phyloP scores from a whole-genome alignment of 2,113 vertebrate species.

The Uropsilus gracilis region DNA sequence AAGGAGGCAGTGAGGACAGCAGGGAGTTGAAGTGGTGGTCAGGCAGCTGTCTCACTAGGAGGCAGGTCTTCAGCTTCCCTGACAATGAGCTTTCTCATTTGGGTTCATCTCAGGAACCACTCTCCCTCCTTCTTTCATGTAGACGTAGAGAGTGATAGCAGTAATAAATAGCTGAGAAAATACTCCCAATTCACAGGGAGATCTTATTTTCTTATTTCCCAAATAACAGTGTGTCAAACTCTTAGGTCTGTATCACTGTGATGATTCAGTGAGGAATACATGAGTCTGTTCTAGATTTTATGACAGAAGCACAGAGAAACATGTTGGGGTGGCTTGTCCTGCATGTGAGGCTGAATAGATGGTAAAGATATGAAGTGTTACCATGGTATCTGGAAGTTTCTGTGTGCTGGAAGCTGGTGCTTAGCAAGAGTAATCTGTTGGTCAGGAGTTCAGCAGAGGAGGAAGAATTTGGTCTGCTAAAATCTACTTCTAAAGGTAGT shows the following conservation, averaged over 20 bases:
- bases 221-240: not conserved
- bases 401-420: not conserved
- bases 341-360: not conserved
- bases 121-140: not conserved
- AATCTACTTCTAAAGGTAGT: not conserved
- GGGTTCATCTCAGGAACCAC: not conserved
- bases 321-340: not conserved
- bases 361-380: not conserved
- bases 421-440: not conserved
- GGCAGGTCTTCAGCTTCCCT: not conserved
- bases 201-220: not conserved
- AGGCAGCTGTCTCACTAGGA: not conserved
- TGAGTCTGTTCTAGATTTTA: not conserved
- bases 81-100: not conserved
- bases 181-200: not conserved
- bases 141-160: not conserved
- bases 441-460: slow-evolving; percentile 8
- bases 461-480: not conserved
- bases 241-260: not conserved
- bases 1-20: not conserved
- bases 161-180: not conserved
- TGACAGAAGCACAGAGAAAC: not conserved
- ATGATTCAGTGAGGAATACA: not conserved
- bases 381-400: slow-evolving; percentile 21
- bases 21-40: no score